Conservation (phyloP, 2,888 invertebrate genomes). For the Leistus spinibarbis region DNA sequence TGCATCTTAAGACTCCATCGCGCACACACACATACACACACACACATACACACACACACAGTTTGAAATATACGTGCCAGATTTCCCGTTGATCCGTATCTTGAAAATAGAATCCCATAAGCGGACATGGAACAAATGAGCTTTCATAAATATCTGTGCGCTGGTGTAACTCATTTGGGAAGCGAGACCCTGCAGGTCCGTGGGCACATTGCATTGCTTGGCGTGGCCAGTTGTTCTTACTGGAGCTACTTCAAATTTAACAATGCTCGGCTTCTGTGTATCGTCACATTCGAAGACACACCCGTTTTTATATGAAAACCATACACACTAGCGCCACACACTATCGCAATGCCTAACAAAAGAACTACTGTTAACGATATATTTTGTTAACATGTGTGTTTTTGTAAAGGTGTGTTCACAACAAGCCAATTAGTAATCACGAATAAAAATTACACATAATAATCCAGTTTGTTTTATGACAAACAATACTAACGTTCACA, state of each 20-base stretch:
- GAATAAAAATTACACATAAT: no score
- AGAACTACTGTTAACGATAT: conserved; percentile 9
- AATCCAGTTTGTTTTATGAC: no score
- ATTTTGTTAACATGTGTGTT: not conserved
- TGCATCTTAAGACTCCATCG: conserved; percentile 21
- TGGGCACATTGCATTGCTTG: not conserved
- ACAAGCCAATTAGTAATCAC: no score
- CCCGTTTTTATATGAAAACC: no score
- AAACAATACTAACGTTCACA: no score
- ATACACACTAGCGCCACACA: not conserved
- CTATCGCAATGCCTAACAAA: conserved; percentile 8
- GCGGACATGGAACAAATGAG: conserved; percentile 37
- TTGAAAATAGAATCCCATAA: conserved; percentile 34
- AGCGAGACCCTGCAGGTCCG: not conserved
- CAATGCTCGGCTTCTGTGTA: not conserved
- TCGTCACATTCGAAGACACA: not conserved
- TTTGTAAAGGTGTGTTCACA: not conserved
- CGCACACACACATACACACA: not conserved
- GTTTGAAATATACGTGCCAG: conserved; percentile 33
- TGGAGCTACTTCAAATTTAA: not conserved
- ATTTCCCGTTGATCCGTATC: conserved; percentile 35
- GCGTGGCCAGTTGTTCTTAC: not conserved
- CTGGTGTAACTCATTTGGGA: conserved; percentile 1
- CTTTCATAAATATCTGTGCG: conserved; percentile 29
- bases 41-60: not conserved